Conservation (phyloP, 1,140 invertebrate genomes). For the Plodia interpunctella region DNA sequence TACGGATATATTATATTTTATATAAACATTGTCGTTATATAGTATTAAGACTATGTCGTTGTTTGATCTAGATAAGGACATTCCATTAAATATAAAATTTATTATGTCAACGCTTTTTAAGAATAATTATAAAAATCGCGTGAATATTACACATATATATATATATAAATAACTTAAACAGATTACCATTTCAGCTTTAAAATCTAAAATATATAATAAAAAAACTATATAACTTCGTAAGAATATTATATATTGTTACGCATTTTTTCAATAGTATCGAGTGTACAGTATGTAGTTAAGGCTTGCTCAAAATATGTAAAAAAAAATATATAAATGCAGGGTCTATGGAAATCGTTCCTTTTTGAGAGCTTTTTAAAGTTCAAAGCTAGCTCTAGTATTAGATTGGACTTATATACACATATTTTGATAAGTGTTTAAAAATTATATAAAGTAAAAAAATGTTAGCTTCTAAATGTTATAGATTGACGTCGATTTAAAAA, state of each 20-base stretch:
- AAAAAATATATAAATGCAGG: constrained; percentile 22
- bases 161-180: constrained; percentile 28
- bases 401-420: constrained; percentile 2
- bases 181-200: constrained; percentile 67
- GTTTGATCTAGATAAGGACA: no score
- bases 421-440: neutral
- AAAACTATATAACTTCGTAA: neutral
- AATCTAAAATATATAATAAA: constrained; percentile 16
- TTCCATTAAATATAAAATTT: no score
- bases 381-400: constrained; percentile 10
- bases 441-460: neutral
- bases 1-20: constrained; percentile 15
- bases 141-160: no score
- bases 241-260: neutral
- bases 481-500: no score
- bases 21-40: constrained; percentile 19
- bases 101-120: no score
- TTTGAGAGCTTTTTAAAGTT: constrained; percentile 7
- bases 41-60: constrained; percentile 8
- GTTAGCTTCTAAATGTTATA: no score
- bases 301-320: constrained; percentile 37
- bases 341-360: constrained; percentile 14
- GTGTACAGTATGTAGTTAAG: constrained; percentile 6
- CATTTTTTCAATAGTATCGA: neutral
- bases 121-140: no score